phyloP scores from a whole-genome alignment of 2,888 invertebrate species.

The Hyppa rectilinea region DNA sequence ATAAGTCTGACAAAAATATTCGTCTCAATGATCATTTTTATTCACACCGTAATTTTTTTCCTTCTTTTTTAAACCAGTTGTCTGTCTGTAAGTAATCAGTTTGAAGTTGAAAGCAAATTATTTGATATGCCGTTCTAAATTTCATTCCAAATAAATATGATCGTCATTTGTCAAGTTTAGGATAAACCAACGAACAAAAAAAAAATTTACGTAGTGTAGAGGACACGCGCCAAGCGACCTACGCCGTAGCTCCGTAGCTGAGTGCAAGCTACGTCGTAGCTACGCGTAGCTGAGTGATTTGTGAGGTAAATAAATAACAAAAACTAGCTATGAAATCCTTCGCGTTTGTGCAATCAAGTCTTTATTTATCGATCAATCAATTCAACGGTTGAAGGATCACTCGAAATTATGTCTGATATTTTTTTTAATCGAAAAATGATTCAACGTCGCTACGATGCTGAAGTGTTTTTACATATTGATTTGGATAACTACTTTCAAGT shows the following conservation, averaged over 20 bases:
- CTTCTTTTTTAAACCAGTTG: not conserved
- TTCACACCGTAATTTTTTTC: not conserved
- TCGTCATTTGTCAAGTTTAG: not conserved
- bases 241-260: slow-evolving; percentile 15
- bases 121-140: too few species aligned
- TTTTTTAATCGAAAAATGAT: slow-evolving; percentile 37
- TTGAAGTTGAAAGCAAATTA: not conserved
- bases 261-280: slow-evolving; percentile 7
- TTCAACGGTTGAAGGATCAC: slow-evolving; percentile 52
- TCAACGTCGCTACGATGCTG: slow-evolving; percentile 54
- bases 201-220: not conserved
- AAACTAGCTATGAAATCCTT: slow-evolving; percentile 23
- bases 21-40: not conserved
- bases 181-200: not conserved
- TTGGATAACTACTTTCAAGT: slow-evolving; percentile 42
- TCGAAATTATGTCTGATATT: slow-evolving; percentile 53
- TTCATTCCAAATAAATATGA: not conserved
- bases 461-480: slow-evolving; percentile 54
- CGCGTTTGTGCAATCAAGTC: slow-evolving; percentile 9
- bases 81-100: too few species aligned
- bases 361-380: slow-evolving; percentile 43
- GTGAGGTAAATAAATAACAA: not conserved
- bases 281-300: not conserved
- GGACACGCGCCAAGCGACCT: not conserved
- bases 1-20: not conserved